Evolutionary conservation across 2,113 vertebrate species (phyloP).

Genomic region (Mustelus asterias): DNA sequence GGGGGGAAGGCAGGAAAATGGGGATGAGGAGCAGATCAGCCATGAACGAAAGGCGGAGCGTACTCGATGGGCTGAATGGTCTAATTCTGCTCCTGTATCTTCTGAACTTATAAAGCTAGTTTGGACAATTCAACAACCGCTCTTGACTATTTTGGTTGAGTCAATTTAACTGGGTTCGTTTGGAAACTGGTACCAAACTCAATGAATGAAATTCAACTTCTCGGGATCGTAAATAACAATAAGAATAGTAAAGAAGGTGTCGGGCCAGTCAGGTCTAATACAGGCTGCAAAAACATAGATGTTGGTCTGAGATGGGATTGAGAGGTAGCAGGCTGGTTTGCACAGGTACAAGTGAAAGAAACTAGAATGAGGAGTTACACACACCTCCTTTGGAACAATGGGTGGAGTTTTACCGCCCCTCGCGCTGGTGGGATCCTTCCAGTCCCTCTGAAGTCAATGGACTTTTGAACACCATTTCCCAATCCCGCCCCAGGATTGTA

Average conservation of each 20-base stretch:
- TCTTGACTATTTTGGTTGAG: background rate
- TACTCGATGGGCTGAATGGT: no score
- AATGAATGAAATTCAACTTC: background rate
- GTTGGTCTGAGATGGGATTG: background rate
- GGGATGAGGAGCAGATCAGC: no score
- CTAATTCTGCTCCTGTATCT: no score
- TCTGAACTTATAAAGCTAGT: no score
- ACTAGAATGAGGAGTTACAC: background rate
- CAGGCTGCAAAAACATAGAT: background rate
- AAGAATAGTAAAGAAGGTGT: background rate
- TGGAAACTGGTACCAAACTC: background rate
- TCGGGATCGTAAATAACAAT: background rate
- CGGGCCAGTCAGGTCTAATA: background rate
- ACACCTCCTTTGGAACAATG: background rate
- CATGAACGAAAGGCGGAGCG: no score
- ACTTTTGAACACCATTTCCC: no score
- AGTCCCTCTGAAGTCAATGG: no score
- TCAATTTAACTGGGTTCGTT: background rate
- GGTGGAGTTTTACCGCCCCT: no score
- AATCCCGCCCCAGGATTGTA: no score
- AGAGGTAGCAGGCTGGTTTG: background rate
- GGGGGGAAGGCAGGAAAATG: no score
- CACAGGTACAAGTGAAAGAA: background rate
- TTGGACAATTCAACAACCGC: background rate
- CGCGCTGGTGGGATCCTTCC: no score